Conservation (phyloP, 2,113 vertebrate species). For the Daboia siamensis region DNA sequence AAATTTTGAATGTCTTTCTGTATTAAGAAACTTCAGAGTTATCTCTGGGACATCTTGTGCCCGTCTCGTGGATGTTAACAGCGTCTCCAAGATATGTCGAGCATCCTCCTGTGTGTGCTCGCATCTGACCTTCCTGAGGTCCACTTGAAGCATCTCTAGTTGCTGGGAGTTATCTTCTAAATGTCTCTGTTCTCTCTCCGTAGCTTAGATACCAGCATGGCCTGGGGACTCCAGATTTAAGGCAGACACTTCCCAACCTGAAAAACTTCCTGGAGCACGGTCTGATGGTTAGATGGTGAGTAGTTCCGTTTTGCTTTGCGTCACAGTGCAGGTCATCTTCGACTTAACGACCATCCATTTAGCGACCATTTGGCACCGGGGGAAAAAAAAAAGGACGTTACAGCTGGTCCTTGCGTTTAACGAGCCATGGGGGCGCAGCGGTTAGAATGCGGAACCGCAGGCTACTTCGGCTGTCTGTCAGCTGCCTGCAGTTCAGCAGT, state of each 20-base stretch:
- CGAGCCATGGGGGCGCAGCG: no score
- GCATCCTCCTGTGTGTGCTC: no score
- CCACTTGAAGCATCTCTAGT: no score
- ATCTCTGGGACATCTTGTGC: not conserved
- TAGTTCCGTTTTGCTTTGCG: conserved; percentile 44
- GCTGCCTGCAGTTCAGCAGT: no score
- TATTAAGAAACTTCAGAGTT: not conserved
- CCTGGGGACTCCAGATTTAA: conserved; percentile 91
- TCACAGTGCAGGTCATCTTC: not conserved
- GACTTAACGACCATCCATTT: not conserved
- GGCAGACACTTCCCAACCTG: conserved; percentile 96
- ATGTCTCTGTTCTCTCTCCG: conserved; percentile 42
- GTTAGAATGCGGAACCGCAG: no score
- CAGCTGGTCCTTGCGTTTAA: no score
- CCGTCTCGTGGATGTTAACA: no score
- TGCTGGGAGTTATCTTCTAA: conserved; percentile 1
- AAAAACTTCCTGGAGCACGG: conserved; percentile 96
- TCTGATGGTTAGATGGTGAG: conserved; percentile 93
- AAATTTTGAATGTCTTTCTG: not conserved
- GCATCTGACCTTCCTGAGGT: not conserved
- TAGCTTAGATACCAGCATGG: conserved; percentile 96
- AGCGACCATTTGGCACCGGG: no score
- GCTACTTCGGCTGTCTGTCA: no score
- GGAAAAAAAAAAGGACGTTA: not conserved
- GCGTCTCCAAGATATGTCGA: not conserved